Conservation (phyloP, 2,113 vertebrate species). For the Mionectes macconnelli region DNA sequence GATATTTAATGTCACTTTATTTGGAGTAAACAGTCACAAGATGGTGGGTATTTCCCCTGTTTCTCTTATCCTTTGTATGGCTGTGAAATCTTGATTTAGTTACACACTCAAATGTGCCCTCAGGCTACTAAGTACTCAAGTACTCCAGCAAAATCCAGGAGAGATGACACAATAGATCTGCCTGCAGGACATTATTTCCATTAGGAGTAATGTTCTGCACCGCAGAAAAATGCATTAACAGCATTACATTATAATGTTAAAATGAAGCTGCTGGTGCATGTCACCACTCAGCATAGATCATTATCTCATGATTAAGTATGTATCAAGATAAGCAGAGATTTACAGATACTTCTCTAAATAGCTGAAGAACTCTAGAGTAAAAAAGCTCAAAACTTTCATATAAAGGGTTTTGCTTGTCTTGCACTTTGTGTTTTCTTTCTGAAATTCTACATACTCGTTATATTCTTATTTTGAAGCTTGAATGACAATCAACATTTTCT, state of each 20-base stretch:
- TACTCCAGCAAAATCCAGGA: conserved; percentile 31
- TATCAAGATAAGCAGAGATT: background rate
- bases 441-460: background rate
- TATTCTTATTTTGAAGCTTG: background rate
- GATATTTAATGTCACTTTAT: conserved; percentile 52
- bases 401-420: background rate
- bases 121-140: conserved; percentile 14
- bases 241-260: conserved; percentile 26
- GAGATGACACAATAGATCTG: conserved; percentile 37
- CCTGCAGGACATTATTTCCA: conserved; percentile 16
- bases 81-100: conserved; percentile 57
- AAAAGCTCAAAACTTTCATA: background rate
- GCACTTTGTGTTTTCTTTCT: background rate
- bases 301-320: conserved; percentile 26
- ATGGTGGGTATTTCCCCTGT: conserved; percentile 36
- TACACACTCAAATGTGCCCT: conserved; percentile 25
- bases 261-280: conserved; percentile 27
- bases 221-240: conserved; percentile 54
- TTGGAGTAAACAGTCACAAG: conserved; percentile 56
- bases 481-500: conserved; percentile 15
- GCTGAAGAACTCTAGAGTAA: background rate
- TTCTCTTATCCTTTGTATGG: conserved; percentile 45
- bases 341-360: background rate
- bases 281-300: conserved; percentile 1
- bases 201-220: conserved; percentile 12